These are phyloP conservation scores for Tychaedon coryphoeus DNA, from an alignment of 2,113 vertebrate genomes.

Conservation along the genomic window DNA sequence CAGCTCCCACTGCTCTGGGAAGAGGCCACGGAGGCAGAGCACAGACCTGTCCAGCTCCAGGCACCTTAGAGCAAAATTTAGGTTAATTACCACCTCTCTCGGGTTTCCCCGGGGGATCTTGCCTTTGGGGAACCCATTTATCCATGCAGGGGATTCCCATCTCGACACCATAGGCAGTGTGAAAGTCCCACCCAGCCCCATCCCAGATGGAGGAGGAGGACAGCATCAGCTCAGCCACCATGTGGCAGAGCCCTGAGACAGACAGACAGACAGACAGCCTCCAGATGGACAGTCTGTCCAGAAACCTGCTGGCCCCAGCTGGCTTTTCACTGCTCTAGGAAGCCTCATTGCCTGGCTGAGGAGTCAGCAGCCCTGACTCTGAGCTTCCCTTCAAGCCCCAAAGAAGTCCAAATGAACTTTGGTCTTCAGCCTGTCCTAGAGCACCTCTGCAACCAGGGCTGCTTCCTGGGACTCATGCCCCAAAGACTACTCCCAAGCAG, in stretches of 20 bases:
- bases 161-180: rapidly evolving
- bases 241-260: neutral
- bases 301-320: neutral
- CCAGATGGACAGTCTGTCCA: neutral
- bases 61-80: neutral
- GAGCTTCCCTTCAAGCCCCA: neutral
- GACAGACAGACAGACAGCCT: neutral
- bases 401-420: neutral
- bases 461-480: neutral
- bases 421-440: neutral
- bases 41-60: neutral
- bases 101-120: neutral
- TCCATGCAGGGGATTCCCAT: neutral
- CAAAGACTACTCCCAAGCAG: neutral
- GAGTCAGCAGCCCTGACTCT: neutral
- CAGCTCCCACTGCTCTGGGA: neutral
- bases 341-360: neutral
- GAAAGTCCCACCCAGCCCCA: neutral
- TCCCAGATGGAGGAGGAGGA: neutral
- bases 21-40: neutral
- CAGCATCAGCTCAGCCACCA: neutral
- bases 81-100: neutral
- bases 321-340: neutral
- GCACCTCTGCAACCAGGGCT: neutral
- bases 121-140: neutral